These are phyloP conservation scores for Pycnonotus jocosus DNA, from an alignment of 2,113 vertebrate species.

Conservation along the genomic window DNA sequence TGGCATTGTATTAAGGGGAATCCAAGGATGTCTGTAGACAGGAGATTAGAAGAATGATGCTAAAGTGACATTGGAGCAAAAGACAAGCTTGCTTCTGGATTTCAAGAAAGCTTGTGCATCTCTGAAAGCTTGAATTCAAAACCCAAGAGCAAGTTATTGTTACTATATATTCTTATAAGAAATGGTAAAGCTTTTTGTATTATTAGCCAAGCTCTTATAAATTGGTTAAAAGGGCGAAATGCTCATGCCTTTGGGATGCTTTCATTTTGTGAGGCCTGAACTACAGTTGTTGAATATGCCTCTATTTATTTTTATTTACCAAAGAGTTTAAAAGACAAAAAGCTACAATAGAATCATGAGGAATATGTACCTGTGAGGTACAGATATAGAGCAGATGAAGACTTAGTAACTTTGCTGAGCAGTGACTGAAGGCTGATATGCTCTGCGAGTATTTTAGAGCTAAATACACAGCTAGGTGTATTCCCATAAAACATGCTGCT, in stretches of 20 bases:
- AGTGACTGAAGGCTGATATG: background rate
- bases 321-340: background rate
- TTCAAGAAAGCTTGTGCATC: background rate
- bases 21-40: background rate
- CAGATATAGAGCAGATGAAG: background rate
- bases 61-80: background rate
- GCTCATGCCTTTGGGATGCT: background rate
- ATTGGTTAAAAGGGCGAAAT: background rate
- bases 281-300: background rate
- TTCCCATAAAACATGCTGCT: background rate
- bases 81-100: background rate
- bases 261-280: background rate
- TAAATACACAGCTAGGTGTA: background rate
- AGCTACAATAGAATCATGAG: background rate
- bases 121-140: background rate
- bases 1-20: background rate
- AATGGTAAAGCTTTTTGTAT: background rate
- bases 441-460: background rate
- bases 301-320: background rate
- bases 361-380: background rate
- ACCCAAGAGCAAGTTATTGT: background rate
- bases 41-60: background rate
- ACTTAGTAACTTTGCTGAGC: background rate
- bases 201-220: background rate
- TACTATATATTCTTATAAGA: background rate